Percentiles rank a stretch among this genome's conserved stretches.
Conservation (phyloP, 37 sponge, comb jelly and placozoan genomes). For the Ianthella basta region DNA sequence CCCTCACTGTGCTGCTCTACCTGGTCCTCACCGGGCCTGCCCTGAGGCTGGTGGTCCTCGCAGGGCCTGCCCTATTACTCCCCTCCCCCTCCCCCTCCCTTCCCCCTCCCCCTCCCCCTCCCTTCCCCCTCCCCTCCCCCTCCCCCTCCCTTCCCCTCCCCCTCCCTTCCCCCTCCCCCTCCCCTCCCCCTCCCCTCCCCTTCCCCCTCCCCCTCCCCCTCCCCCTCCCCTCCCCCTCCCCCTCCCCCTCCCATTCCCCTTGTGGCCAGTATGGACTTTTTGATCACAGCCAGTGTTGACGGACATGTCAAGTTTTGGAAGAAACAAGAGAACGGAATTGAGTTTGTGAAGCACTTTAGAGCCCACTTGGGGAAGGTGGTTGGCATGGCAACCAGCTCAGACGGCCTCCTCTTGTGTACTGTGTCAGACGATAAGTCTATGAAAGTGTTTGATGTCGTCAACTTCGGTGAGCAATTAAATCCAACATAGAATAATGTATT, state of each 20-base stretch:
- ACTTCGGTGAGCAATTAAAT: constrained; percentile 86
- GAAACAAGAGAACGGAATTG: constrained; percentile 86
- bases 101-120: too few relatives aligned
- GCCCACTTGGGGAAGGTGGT: constrained; percentile 91
- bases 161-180: too few relatives aligned
- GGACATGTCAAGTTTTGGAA: constrained; percentile 99
- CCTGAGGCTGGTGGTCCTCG: not conserved
- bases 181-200: too few relatives aligned
- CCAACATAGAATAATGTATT: too few relatives aligned
- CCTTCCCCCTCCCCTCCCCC: too few relatives aligned
- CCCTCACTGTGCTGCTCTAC: not conserved
- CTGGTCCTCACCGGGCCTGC: not conserved
- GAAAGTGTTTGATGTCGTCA: constrained; percentile 96
- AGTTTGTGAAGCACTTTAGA: constrained; percentile 97
- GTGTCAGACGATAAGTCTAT: constrained; percentile 85
- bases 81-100: too few relatives aligned
- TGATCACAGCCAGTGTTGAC: constrained; percentile 90
- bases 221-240: too few relatives aligned
- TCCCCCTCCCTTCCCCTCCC: too few relatives aligned
- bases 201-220: too few relatives aligned
- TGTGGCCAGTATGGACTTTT: constrained; percentile 83
- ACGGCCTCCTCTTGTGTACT: constrained; percentile 83
- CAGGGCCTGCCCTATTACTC: too few relatives aligned
- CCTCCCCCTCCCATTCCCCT: too few relatives aligned
- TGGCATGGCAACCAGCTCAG: constrained; percentile 70